Base-by-base conservation (phyloP, 2,113 vertebrate genomes). In the Glaucomys volans region DNA sequence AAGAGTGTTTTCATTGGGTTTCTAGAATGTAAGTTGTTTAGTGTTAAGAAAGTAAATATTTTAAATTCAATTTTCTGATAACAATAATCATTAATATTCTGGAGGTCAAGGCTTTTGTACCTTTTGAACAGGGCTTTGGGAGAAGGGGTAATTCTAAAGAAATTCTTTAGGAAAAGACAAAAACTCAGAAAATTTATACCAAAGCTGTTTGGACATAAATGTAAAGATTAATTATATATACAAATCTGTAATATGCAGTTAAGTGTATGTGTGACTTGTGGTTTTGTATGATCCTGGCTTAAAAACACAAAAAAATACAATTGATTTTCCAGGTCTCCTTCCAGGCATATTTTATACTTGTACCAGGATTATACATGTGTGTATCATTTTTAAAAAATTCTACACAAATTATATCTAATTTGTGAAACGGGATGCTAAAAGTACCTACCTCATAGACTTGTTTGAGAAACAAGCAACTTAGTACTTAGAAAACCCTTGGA, bases 1-100 rank as follows among this genome's bases (percentile, higher is more conserved):
- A 76, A 59, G 18, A 80, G 42, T 35, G 22, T 82, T 94, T 95
- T 82, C 59, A 81, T 12, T 90, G 44, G 54, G 13, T 87, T 95
- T 80, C 42, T 64, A 64, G 64, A 20, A n/a, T 52, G 2, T 90
- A 72, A 5, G 6, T 35, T 74, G 87, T 91, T 81, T 37, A 92
- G 89, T 14, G 18, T 72, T 35, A 32, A 83, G 83, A 69, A 91
- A 85, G 30, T 74, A n/a, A 66, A 30, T 50, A 24, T 80, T 47
- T 87, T 35, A 37, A 20, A 57, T 62, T 22, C 44, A 37, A 71
- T n/a, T n/a, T 86, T 85, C 40, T 90, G 32, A 76, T 64, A 74
- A 85, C 18, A 16, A 18, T 44, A 90, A n/a, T 74, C 40, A 89
- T 86, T 81, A 82, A n/a, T 87, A 82, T 64, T 24, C n/a, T 5